Percentiles rank a stretch among this genome's conserved stretches.
phyloP scores from a whole-genome alignment of 2,113 vertebrate species.

The Petrocephalus zakoni region DNA sequence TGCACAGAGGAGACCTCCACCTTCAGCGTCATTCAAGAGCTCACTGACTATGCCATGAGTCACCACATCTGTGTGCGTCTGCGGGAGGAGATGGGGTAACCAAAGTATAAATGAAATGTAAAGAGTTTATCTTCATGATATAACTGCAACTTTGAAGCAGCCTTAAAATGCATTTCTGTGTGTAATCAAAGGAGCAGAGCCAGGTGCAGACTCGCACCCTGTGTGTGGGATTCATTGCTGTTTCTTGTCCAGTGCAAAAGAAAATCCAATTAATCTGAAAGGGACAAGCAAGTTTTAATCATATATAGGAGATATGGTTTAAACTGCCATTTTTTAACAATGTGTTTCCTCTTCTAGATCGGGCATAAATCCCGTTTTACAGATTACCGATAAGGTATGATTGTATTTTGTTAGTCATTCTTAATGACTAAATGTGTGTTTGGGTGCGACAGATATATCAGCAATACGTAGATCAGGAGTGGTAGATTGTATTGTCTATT shows the following conservation, averaged over 20 bases:
- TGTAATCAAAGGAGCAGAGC: background rate
- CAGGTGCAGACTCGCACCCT: too few relatives aligned
- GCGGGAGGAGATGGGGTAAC: background rate
- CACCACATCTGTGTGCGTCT: background rate
- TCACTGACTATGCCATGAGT: background rate
- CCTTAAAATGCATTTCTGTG: background rate
- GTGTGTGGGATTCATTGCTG: background rate
- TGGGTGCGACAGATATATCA: background rate
- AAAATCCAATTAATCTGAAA: too few relatives aligned
- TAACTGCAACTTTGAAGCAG: background rate
- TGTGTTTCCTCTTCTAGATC: background rate
- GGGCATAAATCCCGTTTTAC: background rate
- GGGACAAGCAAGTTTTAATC: background rate
- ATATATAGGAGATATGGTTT: background rate
- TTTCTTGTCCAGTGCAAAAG: too few relatives aligned
- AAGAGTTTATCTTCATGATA: background rate
- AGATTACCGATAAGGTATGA: background rate
- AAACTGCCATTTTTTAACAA: background rate
- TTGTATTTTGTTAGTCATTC: background rate
- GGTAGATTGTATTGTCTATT: background rate
- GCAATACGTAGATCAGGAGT: background rate
- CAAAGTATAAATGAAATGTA: background rate
- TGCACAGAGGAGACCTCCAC: background rate
- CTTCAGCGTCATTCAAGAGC: background rate
- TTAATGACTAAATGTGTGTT: background rate